Conservation (phyloP, 2,888 invertebrate species). For the Mesorhabditis sp. region DNA sequence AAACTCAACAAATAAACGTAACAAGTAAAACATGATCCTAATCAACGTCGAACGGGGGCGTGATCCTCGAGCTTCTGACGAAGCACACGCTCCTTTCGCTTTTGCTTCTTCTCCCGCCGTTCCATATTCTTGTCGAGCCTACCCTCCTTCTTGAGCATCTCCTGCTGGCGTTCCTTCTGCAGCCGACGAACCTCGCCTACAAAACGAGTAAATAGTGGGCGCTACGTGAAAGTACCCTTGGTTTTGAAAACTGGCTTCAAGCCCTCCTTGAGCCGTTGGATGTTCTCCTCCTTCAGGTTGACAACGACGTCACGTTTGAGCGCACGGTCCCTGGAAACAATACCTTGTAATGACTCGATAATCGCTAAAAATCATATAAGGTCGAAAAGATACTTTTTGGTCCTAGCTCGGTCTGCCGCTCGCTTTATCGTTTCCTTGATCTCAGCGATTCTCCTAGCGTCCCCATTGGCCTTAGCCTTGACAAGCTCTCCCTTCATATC, state of each 20-base stretch:
- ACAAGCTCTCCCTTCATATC: slow-evolving; percentile 11
- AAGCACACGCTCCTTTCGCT: background rate
- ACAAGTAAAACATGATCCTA: too few species aligned
- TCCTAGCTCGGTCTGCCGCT: slow-evolving; percentile 16
- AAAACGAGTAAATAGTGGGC: slow-evolving; percentile 9
- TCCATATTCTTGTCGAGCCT: slow-evolving; percentile 36
- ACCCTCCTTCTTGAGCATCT: slow-evolving; percentile 34
- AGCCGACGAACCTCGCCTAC: slow-evolving; percentile 31
- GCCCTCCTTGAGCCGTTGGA: slow-evolving; percentile 49
- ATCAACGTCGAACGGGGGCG: background rate
- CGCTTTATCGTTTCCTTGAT: slow-evolving; percentile 13
- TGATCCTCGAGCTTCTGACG: background rate
- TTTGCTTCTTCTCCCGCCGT: slow-evolving; percentile 14
- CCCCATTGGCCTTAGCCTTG: slow-evolving; percentile 14
- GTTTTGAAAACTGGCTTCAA: slow-evolving; percentile 33
- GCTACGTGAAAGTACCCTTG: slow-evolving; percentile 24
- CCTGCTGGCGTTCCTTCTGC: slow-evolving; percentile 38
- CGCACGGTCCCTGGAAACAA: slow-evolving; percentile 13
- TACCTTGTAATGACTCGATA: background rate
- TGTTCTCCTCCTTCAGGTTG: slow-evolving; percentile 43
- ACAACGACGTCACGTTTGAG: background rate
- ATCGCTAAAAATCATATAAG: too few species aligned
- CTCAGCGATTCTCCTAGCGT: slow-evolving; percentile 2
- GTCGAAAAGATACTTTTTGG: slow-evolving; percentile 8
- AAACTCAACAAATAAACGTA: too few species aligned